A percentile compares a stretch with the other conserved stretches of the same genome.
phyloP scores from a whole-genome alignment of 2,888 invertebrate species.

The Agriopis aurantiaria region DNA sequence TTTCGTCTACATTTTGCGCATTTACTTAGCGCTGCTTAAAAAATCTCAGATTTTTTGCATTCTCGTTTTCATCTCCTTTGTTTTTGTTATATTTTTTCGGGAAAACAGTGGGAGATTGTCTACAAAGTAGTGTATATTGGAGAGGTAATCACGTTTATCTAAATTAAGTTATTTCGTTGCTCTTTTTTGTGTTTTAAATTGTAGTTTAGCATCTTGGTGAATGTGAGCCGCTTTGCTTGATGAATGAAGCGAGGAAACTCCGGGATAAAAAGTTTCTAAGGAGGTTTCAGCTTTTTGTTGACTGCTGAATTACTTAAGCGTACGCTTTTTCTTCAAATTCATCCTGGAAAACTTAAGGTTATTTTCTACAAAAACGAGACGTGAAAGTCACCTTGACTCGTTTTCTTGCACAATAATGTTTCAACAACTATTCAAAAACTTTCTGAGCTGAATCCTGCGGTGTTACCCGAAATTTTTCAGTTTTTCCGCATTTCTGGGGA shows the following conservation, averaged over 20 bases:
- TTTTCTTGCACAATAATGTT: not conserved
- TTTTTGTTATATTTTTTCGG: slow-evolving; percentile 36
- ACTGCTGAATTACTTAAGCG: slow-evolving; percentile 4
- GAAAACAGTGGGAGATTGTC: slow-evolving; percentile 19
- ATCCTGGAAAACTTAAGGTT: not conserved
- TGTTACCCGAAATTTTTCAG: no score
- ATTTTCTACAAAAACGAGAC: not conserved
- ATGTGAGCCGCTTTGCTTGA: slow-evolving; percentile 20
- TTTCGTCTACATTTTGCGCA: slow-evolving; percentile 58
- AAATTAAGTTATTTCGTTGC: slow-evolving; percentile 39
- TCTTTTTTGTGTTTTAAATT: slow-evolving; percentile 27
- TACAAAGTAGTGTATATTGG: slow-evolving; percentile 34
- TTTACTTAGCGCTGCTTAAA: slow-evolving; percentile 60
- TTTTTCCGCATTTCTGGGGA: no score
- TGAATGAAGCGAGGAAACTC: slow-evolving; percentile 21
- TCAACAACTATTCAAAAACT: no score
- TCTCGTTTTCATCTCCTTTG: slow-evolving; percentile 52
- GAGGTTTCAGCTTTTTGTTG: slow-evolving; percentile 25
- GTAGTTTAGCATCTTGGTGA: slow-evolving; percentile 19
- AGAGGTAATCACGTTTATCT: slow-evolving; percentile 41
- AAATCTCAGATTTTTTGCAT: slow-evolving; percentile 56
- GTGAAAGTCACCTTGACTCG: not conserved
- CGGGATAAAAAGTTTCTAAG: slow-evolving; percentile 6
- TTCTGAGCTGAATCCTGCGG: no score
- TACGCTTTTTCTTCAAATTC: slow-evolving; percentile 3